Evolutionary conservation across 2,113 vertebrate species (phyloP).

Genomic region (Oplegnathus fasciatus): DNA sequence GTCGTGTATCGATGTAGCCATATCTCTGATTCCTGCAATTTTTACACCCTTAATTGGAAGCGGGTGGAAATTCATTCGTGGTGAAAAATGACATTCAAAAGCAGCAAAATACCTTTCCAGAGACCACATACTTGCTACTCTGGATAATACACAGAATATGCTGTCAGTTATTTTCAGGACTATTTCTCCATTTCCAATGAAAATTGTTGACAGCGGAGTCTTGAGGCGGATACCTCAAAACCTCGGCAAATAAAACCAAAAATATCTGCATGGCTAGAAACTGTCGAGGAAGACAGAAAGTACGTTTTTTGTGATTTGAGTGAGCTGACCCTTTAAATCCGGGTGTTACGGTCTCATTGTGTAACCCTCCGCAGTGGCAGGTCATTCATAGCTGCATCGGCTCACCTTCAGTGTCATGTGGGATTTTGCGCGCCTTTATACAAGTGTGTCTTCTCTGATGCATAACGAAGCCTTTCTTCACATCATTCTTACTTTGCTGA

Average conservation of each 20-base stretch:
- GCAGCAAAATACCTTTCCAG: background rate
- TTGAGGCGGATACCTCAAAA: background rate
- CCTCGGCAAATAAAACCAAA: background rate
- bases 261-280: background rate
- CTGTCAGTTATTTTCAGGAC: background rate
- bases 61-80: background rate
- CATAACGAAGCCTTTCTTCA: conserved; percentile 60
- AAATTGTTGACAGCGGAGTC: background rate
- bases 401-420: conserved; percentile 50
- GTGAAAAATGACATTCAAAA: background rate
- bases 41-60: background rate
- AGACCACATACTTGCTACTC: background rate
- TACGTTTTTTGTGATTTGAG: background rate
- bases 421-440: conserved; percentile 43
- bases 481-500: conserved; percentile 63
- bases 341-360: background rate
- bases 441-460: conserved; percentile 48
- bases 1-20: background rate
- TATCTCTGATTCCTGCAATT: background rate
- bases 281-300: background rate
- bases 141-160: background rate
- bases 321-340: background rate
- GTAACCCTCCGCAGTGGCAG: conserved; percentile 26
- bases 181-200: background rate
- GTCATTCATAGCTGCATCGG: conserved; percentile 15